phyloP scores from a whole-genome alignment of 92 coral and sea anemone genomes.

The Palythoa heliodiscus region DNA sequence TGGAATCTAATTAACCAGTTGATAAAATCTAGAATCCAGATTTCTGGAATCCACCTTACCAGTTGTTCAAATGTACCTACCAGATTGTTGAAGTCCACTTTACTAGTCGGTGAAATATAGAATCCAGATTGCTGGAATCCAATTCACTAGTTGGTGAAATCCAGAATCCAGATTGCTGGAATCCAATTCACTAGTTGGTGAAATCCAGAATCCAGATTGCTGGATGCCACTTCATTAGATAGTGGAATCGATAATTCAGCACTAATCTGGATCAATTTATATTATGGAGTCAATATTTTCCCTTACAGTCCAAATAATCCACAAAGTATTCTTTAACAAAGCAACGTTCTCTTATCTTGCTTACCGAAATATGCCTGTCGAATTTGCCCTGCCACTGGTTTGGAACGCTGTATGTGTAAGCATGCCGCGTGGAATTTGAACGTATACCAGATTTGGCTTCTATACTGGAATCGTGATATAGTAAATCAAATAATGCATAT shows the following conservation, averaged over 20 bases:
- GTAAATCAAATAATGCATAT: slow-evolving; percentile 81
- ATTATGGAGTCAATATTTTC: not conserved
- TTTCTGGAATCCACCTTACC: not conserved
- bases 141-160: not conserved
- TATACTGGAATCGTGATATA: slow-evolving; percentile 72
- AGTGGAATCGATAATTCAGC: not conserved
- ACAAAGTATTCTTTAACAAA: no score
- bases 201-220: no score
- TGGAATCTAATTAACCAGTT: no score
- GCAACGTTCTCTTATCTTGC: not conserved
- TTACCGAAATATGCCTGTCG: slow-evolving; percentile 63
- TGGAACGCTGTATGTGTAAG: slow-evolving; percentile 74
- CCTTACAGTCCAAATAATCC: not conserved
- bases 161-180: not conserved
- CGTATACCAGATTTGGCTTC: slow-evolving; percentile 75
- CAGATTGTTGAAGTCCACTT: not conserved
- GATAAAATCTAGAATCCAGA: not conserved
- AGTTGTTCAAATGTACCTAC: not conserved
- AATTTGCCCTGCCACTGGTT: slow-evolving; percentile 93
- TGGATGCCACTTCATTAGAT: no score
- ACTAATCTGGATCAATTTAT: not conserved
- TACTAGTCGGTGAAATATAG: not conserved
- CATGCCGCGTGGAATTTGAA: slow-evolving; percentile 46
- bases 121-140: not conserved
- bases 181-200: not conserved